Base-by-base conservation (phyloP, 1,140 invertebrate genomes). In the Drosophila serrata region DNA sequence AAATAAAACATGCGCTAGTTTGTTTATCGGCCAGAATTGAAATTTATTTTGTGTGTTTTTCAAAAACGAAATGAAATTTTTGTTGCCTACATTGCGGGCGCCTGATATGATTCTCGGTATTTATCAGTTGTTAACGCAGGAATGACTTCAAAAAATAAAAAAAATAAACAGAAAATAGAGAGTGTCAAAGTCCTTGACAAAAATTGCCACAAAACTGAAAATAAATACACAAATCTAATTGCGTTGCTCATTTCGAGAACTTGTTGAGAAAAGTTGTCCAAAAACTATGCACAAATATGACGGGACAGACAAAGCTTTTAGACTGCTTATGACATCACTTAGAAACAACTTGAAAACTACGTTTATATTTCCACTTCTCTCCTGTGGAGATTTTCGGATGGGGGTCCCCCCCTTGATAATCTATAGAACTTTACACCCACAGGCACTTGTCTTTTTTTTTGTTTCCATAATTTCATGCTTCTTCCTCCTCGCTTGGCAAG, bases 221-320 rank as follows among this genome's bases (percentile, higher is more conserved):
- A 51, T 17, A 29, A 51, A 51, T 51, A 48, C 24, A 35, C 46
- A 9, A 49, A 42, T 15, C 37, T 58, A 37, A 45, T 55, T 78
- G 56, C 39, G 19, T 22, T 24, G 29, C 27, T 49, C 17, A 29
- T 55, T n/a, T 67, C 3, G 33, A 45, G 40, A 45, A 61, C n/a
- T 69, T 69, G 57, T 45, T 37, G 27, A 42, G 8, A 64, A 62
- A 68, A 77, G 55, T 84, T 80, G n/a, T 15, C 31, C 53, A 48
- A 48, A 60, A 40, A 84, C 51, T 69, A 63, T 59, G 49, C 58
- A 51, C 75, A 78, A 81, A 81, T 85, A 69, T 81, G 74, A 64
- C 48, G 51, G 43, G 49, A 53, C 19, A 31, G 46, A 19, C 49
- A 59, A 37, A 73, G 48, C 51, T 75, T 33, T 59, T 43, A 72